Evolutionary conservation across 1,140 invertebrate species (phyloP).

Genomic region (Protaetia brevitarsis): DNA sequence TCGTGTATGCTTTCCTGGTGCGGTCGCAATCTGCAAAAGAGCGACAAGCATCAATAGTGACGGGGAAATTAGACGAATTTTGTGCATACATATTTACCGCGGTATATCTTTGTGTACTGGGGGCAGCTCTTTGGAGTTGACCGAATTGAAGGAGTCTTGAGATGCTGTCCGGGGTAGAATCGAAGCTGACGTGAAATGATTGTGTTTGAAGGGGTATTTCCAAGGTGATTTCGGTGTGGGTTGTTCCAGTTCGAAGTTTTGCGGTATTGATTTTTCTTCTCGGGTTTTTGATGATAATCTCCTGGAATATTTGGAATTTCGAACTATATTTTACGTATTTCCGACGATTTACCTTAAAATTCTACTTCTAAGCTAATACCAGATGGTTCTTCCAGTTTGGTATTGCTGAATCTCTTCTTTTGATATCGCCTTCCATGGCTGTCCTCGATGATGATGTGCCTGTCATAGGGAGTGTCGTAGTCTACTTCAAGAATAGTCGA

Average conservation of each 20-base stretch:
- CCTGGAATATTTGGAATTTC: constrained; percentile 40
- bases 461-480: constrained; percentile 89
- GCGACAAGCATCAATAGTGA: no score
- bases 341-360: constrained; percentile 55
- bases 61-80: no score
- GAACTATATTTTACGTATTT: background rate
- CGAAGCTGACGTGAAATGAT: background rate
- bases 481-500: constrained; percentile 91
- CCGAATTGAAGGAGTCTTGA: background rate
- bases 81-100: no score
- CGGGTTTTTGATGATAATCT: constrained; percentile 61
- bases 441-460: constrained; percentile 88
- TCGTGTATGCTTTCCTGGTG: constrained; percentile 1
- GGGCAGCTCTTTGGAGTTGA: constrained; percentile 16
- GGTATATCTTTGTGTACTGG: background rate
- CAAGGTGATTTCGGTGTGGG: constrained; percentile 56
- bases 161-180: background rate
- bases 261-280: constrained; percentile 51
- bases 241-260: constrained; percentile 56
- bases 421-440: constrained; percentile 72
- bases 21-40: constrained; percentile 6
- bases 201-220: constrained; percentile 47
- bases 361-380: constrained; percentile 55
- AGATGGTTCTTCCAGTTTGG: constrained; percentile 60
- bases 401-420: constrained; percentile 58